Base-by-base conservation (phyloP, 2,888 invertebrate genomes). In the Agonopterix alstromeriana region DNA sequence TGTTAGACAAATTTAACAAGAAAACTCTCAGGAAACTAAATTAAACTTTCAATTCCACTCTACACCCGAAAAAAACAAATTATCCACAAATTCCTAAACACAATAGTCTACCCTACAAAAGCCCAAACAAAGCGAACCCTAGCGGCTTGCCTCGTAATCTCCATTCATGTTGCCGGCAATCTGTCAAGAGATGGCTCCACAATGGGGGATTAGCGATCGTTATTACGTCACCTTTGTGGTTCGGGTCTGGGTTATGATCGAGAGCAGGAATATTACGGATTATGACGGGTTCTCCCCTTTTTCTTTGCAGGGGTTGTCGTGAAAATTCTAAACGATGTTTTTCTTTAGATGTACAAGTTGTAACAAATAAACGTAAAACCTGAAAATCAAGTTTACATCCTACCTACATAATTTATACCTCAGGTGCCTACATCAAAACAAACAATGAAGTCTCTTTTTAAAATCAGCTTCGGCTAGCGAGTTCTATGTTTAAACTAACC, bases 161-260 rank as follows among this genome's bases (percentile, higher is more conserved):
- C 83, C 60, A 82, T 83, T 85, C 73, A 81, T 69, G 68, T 73
- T 66, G 73, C 56, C 62, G 73, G 77, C 82, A 83, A 86, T 86
- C 84, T 73, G 86, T 84, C 86, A 86, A 84, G 73, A 87, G 87
- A 82, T 87, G 87, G 79, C 83, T 82, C 80, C 66, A 87, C 87
- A 87, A 87, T 87, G 54, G 73, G 68, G 86, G 84, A 86, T 87
- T 84, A 87, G 81, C 77, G 71, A 71, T 64, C 65, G 82, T 80
- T 87, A 87, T 87, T 87, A 86, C 85, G 71, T 65, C 84, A 84
- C 83, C 81, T 85, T 86, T 85, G 85, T 85, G 78, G 74, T 55
- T 55, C 65, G 55, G 59, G 63, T 59, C 65, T 63, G 67, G 67
- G 82, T 76, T 82, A 83, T 86, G 86, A 85, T 85, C 82, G 84